These are phyloP conservation scores for Halcyon leucocephala DNA, from an alignment of 2,797 vertebrate genomes.

Conservation along the genomic window DNA sequence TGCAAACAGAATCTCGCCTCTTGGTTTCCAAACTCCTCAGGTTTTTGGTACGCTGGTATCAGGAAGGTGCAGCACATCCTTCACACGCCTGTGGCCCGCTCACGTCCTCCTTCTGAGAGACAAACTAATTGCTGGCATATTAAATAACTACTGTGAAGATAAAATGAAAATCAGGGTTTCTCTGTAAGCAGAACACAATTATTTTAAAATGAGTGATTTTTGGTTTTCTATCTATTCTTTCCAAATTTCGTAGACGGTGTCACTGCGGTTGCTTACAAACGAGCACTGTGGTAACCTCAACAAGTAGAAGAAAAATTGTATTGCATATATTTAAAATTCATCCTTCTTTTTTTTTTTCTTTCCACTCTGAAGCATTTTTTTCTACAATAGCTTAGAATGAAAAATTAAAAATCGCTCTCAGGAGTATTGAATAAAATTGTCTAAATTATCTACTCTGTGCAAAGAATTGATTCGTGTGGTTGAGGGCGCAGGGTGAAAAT, in stretches of 20 bases:
- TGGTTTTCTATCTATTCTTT: neutral
- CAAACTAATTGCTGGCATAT: neutral
- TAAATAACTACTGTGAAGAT: neutral
- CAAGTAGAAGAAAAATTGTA: neutral
- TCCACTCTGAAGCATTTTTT: neutral
- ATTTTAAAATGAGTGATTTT: neutral
- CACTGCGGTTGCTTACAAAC: neutral
- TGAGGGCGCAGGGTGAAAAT: neutral
- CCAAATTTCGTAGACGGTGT: neutral
- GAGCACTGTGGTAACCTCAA: neutral
- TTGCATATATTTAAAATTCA: neutral
- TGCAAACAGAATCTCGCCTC: neutral
- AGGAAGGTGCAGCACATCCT: neutral
- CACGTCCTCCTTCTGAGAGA: rapidly evolving
- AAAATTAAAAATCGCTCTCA: neutral
- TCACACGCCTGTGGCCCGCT: neutral
- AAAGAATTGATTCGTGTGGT: neutral
- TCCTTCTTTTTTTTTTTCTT: neutral
- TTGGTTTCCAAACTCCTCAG: too few species aligned
- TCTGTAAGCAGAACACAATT: neutral
- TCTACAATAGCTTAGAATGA: neutral
- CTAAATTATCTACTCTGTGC: neutral
- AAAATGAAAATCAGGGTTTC: neutral
- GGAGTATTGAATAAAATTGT: neutral
- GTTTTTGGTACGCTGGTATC: rapidly evolving